Evolutionary conservation across 92 coral and sea anemone genomes (phyloP).

Genomic region (Porites divaricata): DNA sequence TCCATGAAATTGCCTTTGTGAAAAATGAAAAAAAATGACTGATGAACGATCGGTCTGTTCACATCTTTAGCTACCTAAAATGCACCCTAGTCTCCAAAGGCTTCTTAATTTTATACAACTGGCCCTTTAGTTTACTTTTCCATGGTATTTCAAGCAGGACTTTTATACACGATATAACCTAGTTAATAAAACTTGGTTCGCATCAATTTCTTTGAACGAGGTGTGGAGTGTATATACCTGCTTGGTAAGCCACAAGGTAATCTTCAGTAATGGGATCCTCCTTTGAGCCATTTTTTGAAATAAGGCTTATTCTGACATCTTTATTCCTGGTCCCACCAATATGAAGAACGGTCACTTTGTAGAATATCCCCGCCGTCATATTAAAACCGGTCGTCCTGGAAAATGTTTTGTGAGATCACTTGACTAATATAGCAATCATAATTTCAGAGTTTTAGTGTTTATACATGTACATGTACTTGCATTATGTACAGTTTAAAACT

Average conservation of each 20-base stretch:
- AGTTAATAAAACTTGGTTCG: no score
- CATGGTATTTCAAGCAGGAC: no score
- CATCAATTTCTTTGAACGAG: neutral
- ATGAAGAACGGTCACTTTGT: conserved; percentile 14
- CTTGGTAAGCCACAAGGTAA: conserved; percentile 8
- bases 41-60: no score
- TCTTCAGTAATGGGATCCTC: conserved; percentile 2
- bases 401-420: neutral
- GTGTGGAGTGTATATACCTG: conserved; percentile 2
- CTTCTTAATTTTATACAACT: no score
- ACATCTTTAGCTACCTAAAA: no score
- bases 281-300: neutral
- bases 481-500: no score
- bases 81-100: no score
- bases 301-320: neutral
- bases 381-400: conserved; percentile 11
- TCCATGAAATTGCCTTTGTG: no score
- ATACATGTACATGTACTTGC: neutral
- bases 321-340: neutral
- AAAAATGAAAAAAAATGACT: no score
- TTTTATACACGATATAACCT: no score
- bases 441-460: neutral
- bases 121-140: no score
- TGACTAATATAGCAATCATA: neutral
- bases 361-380: conserved; percentile 29